These are phyloP conservation scores for Dromius quadrimaculatus DNA, from an alignment of 2,888 invertebrate species.

Conservation along the genomic window DNA sequence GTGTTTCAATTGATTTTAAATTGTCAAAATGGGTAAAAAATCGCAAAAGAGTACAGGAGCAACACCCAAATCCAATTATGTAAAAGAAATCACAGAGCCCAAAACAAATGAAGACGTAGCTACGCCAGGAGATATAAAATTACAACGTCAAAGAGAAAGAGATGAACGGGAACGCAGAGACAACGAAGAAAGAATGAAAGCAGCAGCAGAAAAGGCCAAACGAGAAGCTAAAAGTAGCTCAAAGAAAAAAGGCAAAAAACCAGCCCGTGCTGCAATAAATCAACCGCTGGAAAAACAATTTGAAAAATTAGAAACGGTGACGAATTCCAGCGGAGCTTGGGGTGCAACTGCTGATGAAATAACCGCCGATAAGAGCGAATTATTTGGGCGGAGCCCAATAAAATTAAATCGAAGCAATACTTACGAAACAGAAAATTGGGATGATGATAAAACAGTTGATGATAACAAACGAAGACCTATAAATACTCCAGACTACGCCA, in stretches of 20 bases:
- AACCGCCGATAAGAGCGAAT: too few relatives aligned
- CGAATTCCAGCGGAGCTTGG: too few relatives aligned
- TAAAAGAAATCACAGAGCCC: not conserved
- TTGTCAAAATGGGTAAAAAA: slow-evolving; percentile 21
- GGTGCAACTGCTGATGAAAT: too few relatives aligned
- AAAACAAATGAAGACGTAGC: not conserved
- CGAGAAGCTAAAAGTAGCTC: slow-evolving; percentile 4
- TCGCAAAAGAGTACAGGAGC: not conserved
- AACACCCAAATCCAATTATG: too few relatives aligned
- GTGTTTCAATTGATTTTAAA: not conserved
- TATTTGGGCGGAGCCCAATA: too few relatives aligned
- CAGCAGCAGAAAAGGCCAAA: not conserved
- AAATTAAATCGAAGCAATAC: too few relatives aligned
- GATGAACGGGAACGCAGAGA: not conserved
- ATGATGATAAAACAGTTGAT: too few relatives aligned
- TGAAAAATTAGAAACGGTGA: too few relatives aligned
- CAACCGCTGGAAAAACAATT: too few relatives aligned
- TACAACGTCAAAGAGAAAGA: slow-evolving; percentile 24
- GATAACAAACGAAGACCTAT: too few relatives aligned
- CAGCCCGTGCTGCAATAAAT: slow-evolving; percentile 3
- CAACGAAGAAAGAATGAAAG: not conserved
- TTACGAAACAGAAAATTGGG: too few relatives aligned
- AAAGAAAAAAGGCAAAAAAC: not conserved
- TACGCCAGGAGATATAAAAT: slow-evolving; percentile 1
- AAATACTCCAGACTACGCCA: too few relatives aligned